Evolutionary conservation across 1,140 invertebrate species (phyloP).

Genomic region (Drosophila virilis): DNA sequence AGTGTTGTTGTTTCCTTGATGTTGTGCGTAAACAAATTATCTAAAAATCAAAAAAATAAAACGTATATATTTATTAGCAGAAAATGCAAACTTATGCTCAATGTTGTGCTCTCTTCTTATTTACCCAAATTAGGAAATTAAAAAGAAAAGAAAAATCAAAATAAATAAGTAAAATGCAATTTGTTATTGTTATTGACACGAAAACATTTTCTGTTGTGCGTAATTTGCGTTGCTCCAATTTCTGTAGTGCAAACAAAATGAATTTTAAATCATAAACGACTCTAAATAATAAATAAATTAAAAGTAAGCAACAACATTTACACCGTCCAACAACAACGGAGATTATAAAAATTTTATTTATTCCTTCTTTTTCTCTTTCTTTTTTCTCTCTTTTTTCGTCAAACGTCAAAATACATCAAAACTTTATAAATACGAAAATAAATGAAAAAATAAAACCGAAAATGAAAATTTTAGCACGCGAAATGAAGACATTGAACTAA

Average conservation of each 20-base stretch:
- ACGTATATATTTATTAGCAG: slow-evolving; percentile 26
- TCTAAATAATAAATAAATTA: slow-evolving; percentile 41
- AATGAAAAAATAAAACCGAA: slow-evolving; percentile 31
- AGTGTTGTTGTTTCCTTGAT: slow-evolving; percentile 76
- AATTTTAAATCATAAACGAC: slow-evolving; percentile 12
- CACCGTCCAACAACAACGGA: slow-evolving; percentile 66
- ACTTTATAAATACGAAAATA: slow-evolving; percentile 36
- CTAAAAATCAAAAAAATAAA: slow-evolving; percentile 28
- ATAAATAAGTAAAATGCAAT: slow-evolving; percentile 26
- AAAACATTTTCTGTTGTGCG: slow-evolving; percentile 68
- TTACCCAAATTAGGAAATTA: slow-evolving; percentile 35
- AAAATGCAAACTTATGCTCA: slow-evolving; percentile 38
- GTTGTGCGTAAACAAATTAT: slow-evolving; percentile 65
- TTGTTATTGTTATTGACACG: slow-evolving; percentile 61
- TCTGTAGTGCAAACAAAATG: slow-evolving; percentile 55
- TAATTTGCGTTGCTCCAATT: slow-evolving; percentile 56
- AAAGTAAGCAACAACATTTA: slow-evolving; percentile 58
- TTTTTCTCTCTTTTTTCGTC: slow-evolving; percentile 76
- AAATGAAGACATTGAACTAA: slow-evolving; percentile 59
- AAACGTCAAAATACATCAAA: slow-evolving; percentile 38
- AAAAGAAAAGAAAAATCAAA: slow-evolving; percentile 15
- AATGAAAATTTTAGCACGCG: slow-evolving; percentile 51
- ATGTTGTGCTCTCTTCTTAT: slow-evolving; percentile 59
- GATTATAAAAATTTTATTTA: slow-evolving; percentile 79
- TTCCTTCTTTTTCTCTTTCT: slow-evolving; percentile 79